Base-by-base conservation (phyloP, 2,113 vertebrate species). In the Lycocorax pyrrhopterus region DNA sequence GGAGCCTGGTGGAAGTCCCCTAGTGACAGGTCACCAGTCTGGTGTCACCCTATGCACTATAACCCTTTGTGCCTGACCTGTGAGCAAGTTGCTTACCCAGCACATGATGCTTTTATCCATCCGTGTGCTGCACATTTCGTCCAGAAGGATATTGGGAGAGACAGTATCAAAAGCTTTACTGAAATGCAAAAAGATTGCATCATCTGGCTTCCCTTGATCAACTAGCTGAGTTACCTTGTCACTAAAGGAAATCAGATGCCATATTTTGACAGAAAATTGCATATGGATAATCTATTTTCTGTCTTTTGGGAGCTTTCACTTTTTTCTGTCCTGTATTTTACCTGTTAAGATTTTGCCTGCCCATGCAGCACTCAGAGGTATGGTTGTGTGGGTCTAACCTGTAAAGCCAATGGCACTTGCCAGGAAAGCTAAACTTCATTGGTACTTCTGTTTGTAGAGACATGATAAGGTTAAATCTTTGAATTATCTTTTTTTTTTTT, bases 231-330 rank as follows among this genome's bases (percentile, higher is more conserved):
- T 71, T 43, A 60, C 32, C 12, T 51, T 43, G 19, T 71, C 30
- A 35, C 9, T 30, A 19, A 83, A 44, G 5, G 37, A 62, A 72
- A 62, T 44, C 16, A 21, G 56, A 44, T 91, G 75, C 33, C 67
- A n/a, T 75, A 29, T 58, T 95, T 96, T 93, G 55, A 64, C 74
- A 53, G 77, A 88, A 87, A 96, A 96, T 95, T 95, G 52, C 89
- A 55, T 84, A 46, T 67, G 25, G 69, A 32, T 87, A 84, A 91
- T 95, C 64, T 94, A 64, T 93, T 93, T 93, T 86, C n/a, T 89
- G 29, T 29, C 83, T 93, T 96, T 72, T 8, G 5, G 10, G 52
- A 52, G 53, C 12, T 95, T 95, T 88, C 37, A 33, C 4, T 90
- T 91, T 90, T 82, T n/a, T 93, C 87, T 93, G 25, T 88, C 13